phyloP scores from a whole-genome alignment of 64 coral and sea anemone species.

The Montipora capricornis region DNA sequence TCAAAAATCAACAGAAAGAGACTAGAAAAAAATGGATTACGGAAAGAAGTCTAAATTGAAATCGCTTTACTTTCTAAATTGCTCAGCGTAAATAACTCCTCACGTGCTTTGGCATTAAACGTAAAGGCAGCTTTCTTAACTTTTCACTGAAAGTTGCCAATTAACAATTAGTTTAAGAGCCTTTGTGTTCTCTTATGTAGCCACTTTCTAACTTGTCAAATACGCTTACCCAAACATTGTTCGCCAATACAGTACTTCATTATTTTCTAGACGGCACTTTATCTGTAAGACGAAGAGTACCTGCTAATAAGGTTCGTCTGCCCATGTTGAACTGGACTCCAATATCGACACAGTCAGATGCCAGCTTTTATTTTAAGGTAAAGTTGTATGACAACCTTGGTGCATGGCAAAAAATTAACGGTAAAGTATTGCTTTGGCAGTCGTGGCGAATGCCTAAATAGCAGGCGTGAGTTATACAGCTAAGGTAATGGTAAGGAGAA shows the following conservation, averaged over 20 bases:
- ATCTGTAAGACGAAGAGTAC: conserved; percentile 48
- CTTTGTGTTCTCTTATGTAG: too few relatives aligned
- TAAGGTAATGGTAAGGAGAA: background rate
- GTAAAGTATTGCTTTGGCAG: too few relatives aligned
- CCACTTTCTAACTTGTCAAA: too few relatives aligned
- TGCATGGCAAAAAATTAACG: background rate
- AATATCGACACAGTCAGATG: conserved; percentile 58
- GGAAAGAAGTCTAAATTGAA: too few relatives aligned
- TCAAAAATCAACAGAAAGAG: too few relatives aligned
- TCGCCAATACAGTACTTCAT: background rate
- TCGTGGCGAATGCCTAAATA: too few relatives aligned
- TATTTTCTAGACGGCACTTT: background rate
- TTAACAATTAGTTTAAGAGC: too few relatives aligned
- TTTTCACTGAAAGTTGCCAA: background rate
- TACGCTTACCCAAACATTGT: background rate
- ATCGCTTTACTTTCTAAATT: too few relatives aligned
- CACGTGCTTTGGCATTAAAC: too few relatives aligned
- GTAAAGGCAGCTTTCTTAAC: background rate
- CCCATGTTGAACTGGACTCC: conserved; percentile 98
- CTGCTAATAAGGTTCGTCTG: conserved; percentile 68
- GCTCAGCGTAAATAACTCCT: too few relatives aligned
- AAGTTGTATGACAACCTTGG: background rate
- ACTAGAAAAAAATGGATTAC: too few relatives aligned
- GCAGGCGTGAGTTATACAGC: background rate
- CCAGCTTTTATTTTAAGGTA: conserved; percentile 87